Conservation (phyloP, 2,113 vertebrate genomes). For the Sclerurus mexicanus region DNA sequence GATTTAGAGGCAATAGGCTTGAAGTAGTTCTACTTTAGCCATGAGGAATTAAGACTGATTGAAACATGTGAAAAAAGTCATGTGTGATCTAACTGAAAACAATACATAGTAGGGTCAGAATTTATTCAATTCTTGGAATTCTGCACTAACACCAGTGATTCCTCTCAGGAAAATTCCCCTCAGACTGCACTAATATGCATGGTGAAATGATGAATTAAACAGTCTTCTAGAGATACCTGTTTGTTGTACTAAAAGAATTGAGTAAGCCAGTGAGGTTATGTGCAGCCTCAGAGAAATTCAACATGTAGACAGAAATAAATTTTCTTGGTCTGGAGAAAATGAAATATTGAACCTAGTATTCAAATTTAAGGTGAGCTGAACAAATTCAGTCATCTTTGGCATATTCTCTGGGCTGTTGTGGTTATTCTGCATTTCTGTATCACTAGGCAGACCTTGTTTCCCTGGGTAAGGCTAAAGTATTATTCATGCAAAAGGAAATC, state of each 20-base stretch:
- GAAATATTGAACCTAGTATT: not conserved
- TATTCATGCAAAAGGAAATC: not conserved
- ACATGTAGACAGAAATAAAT: not conserved
- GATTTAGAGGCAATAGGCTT: not conserved
- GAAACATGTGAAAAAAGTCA: constrained; percentile 24
- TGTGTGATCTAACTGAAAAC: constrained; percentile 25
- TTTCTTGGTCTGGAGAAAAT: not conserved
- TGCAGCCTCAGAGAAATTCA: not conserved
- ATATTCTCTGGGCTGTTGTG: not conserved
- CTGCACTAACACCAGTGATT: not conserved
- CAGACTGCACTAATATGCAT: not conserved
- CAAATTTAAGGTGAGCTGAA: not conserved
- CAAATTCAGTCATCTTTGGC: not conserved
- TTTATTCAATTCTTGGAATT: constrained; percentile 52
- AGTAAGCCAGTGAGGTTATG: not conserved
- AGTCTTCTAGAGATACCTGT: not conserved
- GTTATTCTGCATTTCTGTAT: not conserved
- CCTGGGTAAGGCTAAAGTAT: not conserved
- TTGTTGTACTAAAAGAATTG: not conserved
- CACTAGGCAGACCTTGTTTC: not conserved
- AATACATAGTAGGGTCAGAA: not conserved
- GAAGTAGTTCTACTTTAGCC: constrained; percentile 14
- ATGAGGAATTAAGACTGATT: constrained; percentile 43
- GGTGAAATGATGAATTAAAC: constrained; percentile 6
- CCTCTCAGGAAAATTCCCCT: constrained; percentile 7